A percentile compares a stretch with the other conserved stretches of the same genome.
Conservation (phyloP, 2,113 vertebrate genomes). For the Silurus asotus region DNA sequence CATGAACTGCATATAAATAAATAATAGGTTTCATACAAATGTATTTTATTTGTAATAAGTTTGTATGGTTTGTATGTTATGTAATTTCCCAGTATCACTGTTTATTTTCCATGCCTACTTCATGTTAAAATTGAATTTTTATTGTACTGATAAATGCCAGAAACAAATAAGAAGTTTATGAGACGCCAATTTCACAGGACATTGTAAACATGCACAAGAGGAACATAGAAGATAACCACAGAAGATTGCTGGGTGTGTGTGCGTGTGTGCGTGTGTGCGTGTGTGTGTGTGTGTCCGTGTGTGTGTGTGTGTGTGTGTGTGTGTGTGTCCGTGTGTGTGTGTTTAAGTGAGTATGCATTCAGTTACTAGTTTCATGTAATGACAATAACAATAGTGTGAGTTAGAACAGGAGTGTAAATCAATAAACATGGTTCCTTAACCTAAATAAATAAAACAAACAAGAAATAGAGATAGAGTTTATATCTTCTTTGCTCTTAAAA, state of each 20-base stretch:
- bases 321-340: not conserved
- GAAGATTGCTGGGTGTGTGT: not conserved
- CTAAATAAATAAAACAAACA: not conserved
- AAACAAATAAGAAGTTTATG: not conserved
- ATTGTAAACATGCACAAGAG: not conserved
- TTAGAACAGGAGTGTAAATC: not conserved
- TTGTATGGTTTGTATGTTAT: not conserved
- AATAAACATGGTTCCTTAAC: not conserved
- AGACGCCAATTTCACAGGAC: not conserved
- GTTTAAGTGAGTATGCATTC: not conserved
- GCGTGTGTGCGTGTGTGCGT: not conserved
- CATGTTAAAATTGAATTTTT: not conserved
- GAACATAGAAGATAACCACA: slow-evolving; percentile 8
- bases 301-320: not conserved
- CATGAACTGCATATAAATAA: not conserved
- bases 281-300: not conserved
- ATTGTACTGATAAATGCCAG: not conserved
- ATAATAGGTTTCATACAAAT: not conserved
- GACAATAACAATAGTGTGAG: not conserved
- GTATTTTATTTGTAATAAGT: not conserved
- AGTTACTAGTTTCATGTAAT: not conserved
- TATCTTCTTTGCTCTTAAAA: not conserved
- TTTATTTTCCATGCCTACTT: not conserved
- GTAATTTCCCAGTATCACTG: not conserved
- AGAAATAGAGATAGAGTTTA: not conserved